Conservation (phyloP, 2,113 vertebrate genomes). For the Hippocampus comes region DNA sequence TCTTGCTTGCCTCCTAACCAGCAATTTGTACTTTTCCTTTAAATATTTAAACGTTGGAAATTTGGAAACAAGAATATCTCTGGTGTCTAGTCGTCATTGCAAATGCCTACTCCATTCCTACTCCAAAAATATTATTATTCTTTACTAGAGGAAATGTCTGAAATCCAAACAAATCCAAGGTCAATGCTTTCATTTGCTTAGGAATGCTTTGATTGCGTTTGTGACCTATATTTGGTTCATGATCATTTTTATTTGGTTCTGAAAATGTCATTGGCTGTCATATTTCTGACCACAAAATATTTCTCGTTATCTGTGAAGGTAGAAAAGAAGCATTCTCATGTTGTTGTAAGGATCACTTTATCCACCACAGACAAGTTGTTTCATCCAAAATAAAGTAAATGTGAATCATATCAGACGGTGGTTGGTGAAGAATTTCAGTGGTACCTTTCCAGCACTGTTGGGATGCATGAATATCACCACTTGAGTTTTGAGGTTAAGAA, state of each 20-base stretch:
- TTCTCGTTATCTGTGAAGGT: background rate
- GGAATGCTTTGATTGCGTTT: background rate
- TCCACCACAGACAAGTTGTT: background rate
- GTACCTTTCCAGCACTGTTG: constrained; percentile 12
- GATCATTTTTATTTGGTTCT: background rate
- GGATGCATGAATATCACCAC: constrained; percentile 22
- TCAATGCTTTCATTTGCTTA: background rate
- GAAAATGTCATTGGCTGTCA: background rate
- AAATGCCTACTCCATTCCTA: no score
- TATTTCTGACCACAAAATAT: background rate
- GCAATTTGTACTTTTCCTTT: no score
- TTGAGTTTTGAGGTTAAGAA: constrained; percentile 19
- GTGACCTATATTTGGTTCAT: background rate
- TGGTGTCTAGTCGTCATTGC: no score
- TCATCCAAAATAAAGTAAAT: constrained; percentile 13
- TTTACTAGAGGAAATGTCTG: background rate
- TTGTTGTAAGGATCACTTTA: background rate
- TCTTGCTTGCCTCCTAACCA: background rate
- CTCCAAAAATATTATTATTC: no score
- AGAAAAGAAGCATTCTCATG: background rate
- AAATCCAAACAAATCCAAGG: background rate
- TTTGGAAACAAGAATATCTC: background rate
- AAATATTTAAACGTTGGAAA: background rate
- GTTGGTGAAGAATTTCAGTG: background rate
- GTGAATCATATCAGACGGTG: constrained; percentile 6